phyloP scores from a whole-genome alignment of 2,888 invertebrate genomes.

The Cacoxenus indagator region DNA sequence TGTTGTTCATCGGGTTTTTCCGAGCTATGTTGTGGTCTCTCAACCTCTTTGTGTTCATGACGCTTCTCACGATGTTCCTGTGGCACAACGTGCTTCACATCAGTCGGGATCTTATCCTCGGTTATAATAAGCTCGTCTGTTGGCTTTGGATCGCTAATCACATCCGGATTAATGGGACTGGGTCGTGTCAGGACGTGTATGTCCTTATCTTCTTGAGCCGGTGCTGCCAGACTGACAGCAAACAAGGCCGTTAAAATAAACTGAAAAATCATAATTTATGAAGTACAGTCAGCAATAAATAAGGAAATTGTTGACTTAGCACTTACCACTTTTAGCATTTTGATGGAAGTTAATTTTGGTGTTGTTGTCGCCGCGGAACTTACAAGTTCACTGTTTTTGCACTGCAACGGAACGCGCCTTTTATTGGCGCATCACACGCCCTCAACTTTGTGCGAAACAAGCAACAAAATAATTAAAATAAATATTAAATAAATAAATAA shows the following conservation, averaged over 20 bases:
- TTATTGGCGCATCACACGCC: conserved; percentile 36
- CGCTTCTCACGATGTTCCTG: conserved; percentile 22
- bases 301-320: conserved; percentile 35
- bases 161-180: conserved; percentile 62
- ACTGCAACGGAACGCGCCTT: conserved; percentile 25
- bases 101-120: conserved; percentile 41
- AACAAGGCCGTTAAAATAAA: conserved; percentile 53
- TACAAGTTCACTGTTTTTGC: conserved; percentile 15
- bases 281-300: conserved; percentile 15
- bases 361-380: conserved; percentile 4
- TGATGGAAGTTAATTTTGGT: neutral
- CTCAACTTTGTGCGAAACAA: conserved; percentile 14
- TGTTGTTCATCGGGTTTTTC: too few species aligned
- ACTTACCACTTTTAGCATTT: conserved; percentile 29
- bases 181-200: conserved; percentile 23
- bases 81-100: neutral
- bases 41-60: too few species aligned
- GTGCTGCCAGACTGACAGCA: conserved; percentile 52
- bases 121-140: conserved; percentile 47
- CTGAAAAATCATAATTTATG: conserved; percentile 35
- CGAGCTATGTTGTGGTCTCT: too few species aligned
- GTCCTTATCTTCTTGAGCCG: conserved; percentile 38
- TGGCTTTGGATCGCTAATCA: conserved; percentile 58
- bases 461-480: conserved; percentile 15
- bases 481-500: neutral